A percentile compares a stretch with the other conserved stretches of the same genome.
Conservation (phyloP, 2,888 invertebrate species). For the Nomada lathburiana region DNA sequence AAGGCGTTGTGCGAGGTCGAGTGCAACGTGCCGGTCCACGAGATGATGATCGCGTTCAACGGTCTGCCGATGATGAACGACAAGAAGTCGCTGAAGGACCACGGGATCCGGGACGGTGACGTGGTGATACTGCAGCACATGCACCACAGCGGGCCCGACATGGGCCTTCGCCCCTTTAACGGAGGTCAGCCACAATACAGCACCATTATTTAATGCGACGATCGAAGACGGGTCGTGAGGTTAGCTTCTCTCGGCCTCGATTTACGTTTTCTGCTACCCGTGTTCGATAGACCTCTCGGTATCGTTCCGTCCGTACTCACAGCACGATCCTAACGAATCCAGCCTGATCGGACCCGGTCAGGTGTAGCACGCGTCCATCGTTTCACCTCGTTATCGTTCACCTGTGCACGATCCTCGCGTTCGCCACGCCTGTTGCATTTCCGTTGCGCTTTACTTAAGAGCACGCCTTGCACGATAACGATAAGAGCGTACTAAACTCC, state of each 20-base stretch:
- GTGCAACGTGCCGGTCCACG: constrained; percentile 91
- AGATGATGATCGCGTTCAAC: constrained; percentile 94
- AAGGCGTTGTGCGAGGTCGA: constrained; percentile 97
- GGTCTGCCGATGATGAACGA: constrained; percentile 94
- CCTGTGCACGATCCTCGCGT: neutral
- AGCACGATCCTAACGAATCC: too few species aligned
- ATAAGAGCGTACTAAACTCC: constrained; percentile 66
- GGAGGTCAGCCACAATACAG: constrained; percentile 73
- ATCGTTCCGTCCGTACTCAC: too few species aligned
- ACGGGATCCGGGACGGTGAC: constrained; percentile 95
- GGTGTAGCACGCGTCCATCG: too few species aligned
- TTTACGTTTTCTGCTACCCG: constrained; percentile 38
- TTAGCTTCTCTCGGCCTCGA: constrained; percentile 59
- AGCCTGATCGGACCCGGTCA: too few species aligned
- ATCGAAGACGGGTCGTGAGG: constrained; percentile 52
- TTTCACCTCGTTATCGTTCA: neutral
- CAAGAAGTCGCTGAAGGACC: constrained; percentile 92
- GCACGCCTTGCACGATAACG: constrained; percentile 7
- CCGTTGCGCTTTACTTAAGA: neutral
- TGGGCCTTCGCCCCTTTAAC: constrained; percentile 70
- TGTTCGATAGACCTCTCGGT: neutral
- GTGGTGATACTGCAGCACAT: constrained; percentile 93
- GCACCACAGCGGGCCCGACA: constrained; percentile 82
- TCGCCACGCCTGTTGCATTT: neutral
- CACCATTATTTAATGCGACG: constrained; percentile 52